A percentile compares a stretch with the other conserved stretches of the same genome.
Evolutionary conservation across 2,113 vertebrate species (phyloP).

Genomic region (Thymallus thymallus): DNA sequence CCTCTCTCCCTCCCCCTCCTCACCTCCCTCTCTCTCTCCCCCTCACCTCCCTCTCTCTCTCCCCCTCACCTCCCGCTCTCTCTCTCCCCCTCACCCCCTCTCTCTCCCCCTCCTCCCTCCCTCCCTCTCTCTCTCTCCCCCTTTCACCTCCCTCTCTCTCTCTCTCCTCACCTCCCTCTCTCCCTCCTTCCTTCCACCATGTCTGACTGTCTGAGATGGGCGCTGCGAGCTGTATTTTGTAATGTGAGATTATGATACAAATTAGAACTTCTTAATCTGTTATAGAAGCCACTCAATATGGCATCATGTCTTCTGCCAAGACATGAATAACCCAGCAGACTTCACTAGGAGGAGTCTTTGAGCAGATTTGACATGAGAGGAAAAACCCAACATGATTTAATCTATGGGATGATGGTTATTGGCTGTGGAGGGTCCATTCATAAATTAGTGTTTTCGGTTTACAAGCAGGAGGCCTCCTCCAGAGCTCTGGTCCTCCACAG

Average conservation of each 20-base stretch:
- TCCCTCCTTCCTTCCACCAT: neutral
- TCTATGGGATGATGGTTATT: neutral
- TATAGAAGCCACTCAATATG: conserved; percentile 60
- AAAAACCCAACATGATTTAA: conserved; percentile 31
- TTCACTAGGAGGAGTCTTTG: conserved; percentile 5
- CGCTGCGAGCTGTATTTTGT: conserved; percentile 10
- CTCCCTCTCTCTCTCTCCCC: neutral
- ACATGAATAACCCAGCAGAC: conserved; percentile 37
- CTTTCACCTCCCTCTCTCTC: conserved; percentile 36
- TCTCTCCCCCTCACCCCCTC: too few relatives aligned
- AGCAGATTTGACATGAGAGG: neutral
- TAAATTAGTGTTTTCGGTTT: neutral
- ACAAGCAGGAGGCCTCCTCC: neutral
- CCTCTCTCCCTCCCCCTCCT: conserved; percentile 30
- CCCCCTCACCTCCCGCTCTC: too few relatives aligned
- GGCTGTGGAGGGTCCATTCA: neutral
- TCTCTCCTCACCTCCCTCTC: conserved; percentile 41
- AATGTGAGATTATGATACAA: conserved; percentile 76
- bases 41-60: conserved; percentile 25
- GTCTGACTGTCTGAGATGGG: too few relatives aligned
- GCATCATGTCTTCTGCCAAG: conserved; percentile 13
- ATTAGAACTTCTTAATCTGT: conserved; percentile 69
- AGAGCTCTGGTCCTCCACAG: too few relatives aligned
- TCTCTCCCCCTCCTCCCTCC: conserved; percentile 24
- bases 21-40: too few relatives aligned